Evolutionary conservation across 2,113 vertebrate species (phyloP).

Genomic region (Lepus americanus): DNA sequence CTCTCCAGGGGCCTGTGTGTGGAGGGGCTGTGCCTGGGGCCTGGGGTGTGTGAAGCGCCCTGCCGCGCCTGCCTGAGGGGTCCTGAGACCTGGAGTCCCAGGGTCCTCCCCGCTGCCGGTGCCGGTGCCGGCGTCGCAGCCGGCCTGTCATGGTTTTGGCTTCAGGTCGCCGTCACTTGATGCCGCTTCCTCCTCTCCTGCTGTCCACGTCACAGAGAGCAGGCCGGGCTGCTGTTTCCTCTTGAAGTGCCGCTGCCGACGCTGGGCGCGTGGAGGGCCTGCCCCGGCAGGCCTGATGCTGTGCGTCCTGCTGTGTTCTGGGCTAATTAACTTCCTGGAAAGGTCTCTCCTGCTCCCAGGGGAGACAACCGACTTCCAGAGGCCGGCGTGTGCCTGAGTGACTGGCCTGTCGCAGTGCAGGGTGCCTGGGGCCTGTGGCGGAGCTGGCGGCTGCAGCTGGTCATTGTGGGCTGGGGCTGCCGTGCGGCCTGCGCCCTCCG

Average conservation of each 20-base stretch:
- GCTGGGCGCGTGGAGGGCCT: accelerated
- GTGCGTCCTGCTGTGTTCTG: neutral
- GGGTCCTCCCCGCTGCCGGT: neutral
- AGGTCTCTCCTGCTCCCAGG: neutral
- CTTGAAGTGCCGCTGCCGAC: neutral
- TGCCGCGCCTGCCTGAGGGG: neutral
- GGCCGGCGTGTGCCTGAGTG: neutral
- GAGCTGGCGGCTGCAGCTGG: neutral
- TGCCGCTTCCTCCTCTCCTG: neutral
- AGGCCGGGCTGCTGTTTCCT: neutral
- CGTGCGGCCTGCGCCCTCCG: neutral
- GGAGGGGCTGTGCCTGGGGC: too few relatives aligned
- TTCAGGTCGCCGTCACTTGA: neutral
- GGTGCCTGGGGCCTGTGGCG: neutral
- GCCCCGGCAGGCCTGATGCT: neutral
- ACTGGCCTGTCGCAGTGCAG: neutral
- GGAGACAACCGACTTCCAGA: neutral
- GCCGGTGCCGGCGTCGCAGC: too few relatives aligned
- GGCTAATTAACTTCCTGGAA: neutral
- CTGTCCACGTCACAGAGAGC: neutral
- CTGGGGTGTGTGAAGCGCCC: neutral
- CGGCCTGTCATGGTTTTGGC: neutral
- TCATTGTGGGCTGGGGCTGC: neutral
- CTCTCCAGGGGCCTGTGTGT: neutral
- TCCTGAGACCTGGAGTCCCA: neutral